Evolutionary conservation across 64 coral and sea anemone species (phyloP), one percentile per base, ranked within the genome.

Genomic region (Stylophora pistillata): DNA sequence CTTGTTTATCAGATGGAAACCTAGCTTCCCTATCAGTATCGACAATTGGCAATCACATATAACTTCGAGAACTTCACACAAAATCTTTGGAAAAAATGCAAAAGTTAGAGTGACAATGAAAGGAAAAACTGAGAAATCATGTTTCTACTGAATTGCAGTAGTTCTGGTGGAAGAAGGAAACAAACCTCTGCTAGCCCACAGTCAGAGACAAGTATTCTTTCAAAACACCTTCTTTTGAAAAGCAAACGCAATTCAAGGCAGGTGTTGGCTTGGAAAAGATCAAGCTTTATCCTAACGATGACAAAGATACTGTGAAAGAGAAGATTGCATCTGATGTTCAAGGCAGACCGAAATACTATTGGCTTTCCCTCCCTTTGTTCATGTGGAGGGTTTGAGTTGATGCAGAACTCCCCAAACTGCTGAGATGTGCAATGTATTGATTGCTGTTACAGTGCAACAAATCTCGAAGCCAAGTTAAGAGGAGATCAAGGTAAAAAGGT

Each of bases 191-290:
- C 30, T 64, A 61, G 87, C 74, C 14, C 56, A 62, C 60, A 88
- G 55, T 62, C 75, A 89, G 14, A 57, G 74, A 53, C 56, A 53
- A 54, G 55, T 54, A 26, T 23, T 41, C 30, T 53, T 47, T 53
- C 77, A 74, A 27, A 15, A 58, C 84, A 30, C 60, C 90, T 7
- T 77, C 74, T 15, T 5, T 79, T 7, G 90, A 92, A 15, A 92
- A 92, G 70, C 74, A 87, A 57, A 56, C 71, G 53, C 61, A 80
- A 2, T 59, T 27, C 31, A 94, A 86, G 77, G 87, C 92, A 76
- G 87, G 59, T 58, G 63, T 89, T 53, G 92, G 92, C 15, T 78
- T 89, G 31, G 88, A 88, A 79, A 93, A 89, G 71, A 93, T 94
- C 17, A 89, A 86, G 58, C 61, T 89, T 21, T 74, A 89, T 52